Conservation (phyloP, 2,797 vertebrate genomes). For the Peromyscus eremicus region DNA sequence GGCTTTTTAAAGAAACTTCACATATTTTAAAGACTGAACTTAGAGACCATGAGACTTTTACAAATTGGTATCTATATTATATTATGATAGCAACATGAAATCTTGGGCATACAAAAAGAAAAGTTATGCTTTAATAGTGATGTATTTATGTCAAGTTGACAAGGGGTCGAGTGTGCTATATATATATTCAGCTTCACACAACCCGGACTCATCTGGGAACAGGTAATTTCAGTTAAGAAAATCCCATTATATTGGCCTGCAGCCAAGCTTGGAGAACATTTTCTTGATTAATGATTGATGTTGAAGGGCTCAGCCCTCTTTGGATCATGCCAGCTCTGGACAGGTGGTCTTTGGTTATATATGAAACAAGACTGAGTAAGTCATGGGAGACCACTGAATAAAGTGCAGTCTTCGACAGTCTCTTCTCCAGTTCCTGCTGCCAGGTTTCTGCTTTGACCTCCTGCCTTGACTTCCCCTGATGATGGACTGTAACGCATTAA, state of each 20-base stretch:
- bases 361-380: neutral
- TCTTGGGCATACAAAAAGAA: neutral
- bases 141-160: neutral
- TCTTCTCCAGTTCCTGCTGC: neutral
- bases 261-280: neutral
- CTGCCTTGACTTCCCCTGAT: neutral
- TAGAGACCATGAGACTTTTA: no score
- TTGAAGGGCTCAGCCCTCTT: neutral
- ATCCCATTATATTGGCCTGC: neutral
- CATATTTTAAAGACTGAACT: neutral
- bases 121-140: neutral
- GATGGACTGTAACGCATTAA: neutral
- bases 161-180: neutral
- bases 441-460: neutral
- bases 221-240: neutral
- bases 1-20: neutral
- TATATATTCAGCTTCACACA: neutral
- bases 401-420: neutral
- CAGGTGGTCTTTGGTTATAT: neutral
- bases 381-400: neutral
- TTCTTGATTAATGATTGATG: neutral
- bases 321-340: no score
- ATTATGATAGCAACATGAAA: neutral
- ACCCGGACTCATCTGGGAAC: neutral
- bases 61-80: neutral